phyloP scores from a whole-genome alignment of 2,113 vertebrate genomes.

The Xiphophorus maculatus region DNA sequence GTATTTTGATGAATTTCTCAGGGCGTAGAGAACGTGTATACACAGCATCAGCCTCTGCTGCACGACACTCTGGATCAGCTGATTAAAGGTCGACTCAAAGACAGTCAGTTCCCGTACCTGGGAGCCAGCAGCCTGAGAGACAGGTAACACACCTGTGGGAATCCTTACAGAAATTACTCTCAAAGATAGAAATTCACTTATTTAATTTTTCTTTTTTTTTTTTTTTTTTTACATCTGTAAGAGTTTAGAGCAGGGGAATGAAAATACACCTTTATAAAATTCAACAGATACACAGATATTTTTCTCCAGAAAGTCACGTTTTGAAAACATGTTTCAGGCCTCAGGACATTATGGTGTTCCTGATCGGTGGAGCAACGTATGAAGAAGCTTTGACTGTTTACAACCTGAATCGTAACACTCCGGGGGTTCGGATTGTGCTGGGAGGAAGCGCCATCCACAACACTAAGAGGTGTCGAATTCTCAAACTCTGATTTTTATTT shows the following conservation, averaged over 20 bases:
- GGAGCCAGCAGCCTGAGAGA: conserved; percentile 87
- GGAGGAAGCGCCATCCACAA: conserved; percentile 93
- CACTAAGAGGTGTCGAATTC: conserved; percentile 84
- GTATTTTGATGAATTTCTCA: conserved; percentile 54
- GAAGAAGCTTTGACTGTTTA: conserved; percentile 92
- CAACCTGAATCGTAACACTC: conserved; percentile 90
- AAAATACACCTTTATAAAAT: too few species aligned
- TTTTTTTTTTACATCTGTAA: too few species aligned
- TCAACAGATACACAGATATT: not conserved
- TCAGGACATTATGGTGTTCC: conserved; percentile 92
- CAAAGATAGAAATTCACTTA: not conserved
- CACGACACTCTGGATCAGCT: conserved; percentile 95
- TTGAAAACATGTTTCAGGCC: conserved; percentile 77
- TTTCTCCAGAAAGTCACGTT: not conserved
- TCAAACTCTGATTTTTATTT: not conserved
- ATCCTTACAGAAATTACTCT: not conserved
- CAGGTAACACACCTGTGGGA: conserved; percentile 60
- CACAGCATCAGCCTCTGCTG: conserved; percentile 93
- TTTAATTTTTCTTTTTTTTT: not conserved
- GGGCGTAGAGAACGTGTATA: conserved; percentile 97
- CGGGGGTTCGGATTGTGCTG: conserved; percentile 90
- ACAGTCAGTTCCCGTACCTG: conserved; percentile 93
- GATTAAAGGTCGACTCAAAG: conserved; percentile 94
- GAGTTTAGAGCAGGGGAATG: too few species aligned
- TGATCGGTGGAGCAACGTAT: conserved; percentile 94